Evolutionary conservation across 2,113 vertebrate genomes (phyloP), one percentile per base, ranked within the genome.

Genomic region (Clarias gariepinus): DNA sequence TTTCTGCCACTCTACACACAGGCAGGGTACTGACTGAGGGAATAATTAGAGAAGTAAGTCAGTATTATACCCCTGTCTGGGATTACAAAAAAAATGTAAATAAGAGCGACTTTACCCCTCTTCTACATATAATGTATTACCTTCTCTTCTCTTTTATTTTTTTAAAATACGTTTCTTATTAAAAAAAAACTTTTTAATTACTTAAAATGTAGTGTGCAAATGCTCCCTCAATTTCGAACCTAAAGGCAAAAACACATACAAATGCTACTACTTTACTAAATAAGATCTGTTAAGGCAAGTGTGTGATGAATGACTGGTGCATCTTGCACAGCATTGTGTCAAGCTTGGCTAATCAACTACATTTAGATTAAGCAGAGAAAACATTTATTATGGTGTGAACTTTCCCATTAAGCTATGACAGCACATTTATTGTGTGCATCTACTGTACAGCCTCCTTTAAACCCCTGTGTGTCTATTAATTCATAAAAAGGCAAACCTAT

Each of bases 1-100:
- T 57, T 83, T 61, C 60, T 80, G 86, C 33, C 81, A 28, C 71
- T 25, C 47, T 30, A 13, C 21, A 58, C 12, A 77, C 64, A 79
- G 61, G 61, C 28, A 78, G 30, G 53, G 30, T 61, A 79, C 52
- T 79, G 74, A 84, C 78, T 28, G 11, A 21, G 85, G 23, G 81
- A 82, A 68, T 69, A 28, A 57, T 58, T 81, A 53, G 55, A 73
- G 68, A 73, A 82, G 74, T 36, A 52, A 79, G 73, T 79, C 28
- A 58, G 23, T 18, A 82, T 66, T 58, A 58, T 28, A 58, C 16
- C 8, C 18, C 53, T 79, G 53, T 58, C 58, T 64, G n/a, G 74
- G 81, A 79, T 79, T 58, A 30, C 16, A 47, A 15, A 21, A 58
- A 19, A 47, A 2, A 36, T 3, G 33, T 74, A 19, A 55, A 47